Percentiles rank a stretch among this genome's conserved stretches.
Conservation (phyloP, 2,113 vertebrate species). For the Alligator mississippiensis region DNA sequence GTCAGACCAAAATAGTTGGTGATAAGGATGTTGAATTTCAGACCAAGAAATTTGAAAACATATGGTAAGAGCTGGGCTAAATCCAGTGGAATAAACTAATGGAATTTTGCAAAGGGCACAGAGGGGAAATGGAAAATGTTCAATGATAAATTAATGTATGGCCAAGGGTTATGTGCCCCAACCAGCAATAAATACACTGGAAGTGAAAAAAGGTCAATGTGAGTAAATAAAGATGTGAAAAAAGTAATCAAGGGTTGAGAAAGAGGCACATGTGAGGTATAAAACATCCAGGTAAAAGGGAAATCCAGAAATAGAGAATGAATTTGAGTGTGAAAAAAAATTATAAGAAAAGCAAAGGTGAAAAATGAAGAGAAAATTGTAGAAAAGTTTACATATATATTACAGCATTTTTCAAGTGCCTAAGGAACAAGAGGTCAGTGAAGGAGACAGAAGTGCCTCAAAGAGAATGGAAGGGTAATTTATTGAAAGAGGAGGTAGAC, state of each 20-base stretch:
- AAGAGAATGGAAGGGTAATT: conserved; percentile 52
- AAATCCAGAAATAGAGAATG: conserved; percentile 21
- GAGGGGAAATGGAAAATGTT: conserved; percentile 70
- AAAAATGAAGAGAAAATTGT: conserved; percentile 62
- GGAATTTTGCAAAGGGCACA: conserved; percentile 67
- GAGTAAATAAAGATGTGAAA: conserved; percentile 62
- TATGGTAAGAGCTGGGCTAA: conserved; percentile 64
- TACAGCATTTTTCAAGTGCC: conserved; percentile 60
- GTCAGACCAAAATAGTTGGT: conserved; percentile 60
- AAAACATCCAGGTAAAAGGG: conserved; percentile 26
- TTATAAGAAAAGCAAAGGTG: conserved; percentile 54
- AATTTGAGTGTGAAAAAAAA: conserved; percentile 59
- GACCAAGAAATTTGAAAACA: conserved; percentile 60
- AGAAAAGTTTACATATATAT: conserved; percentile 65
- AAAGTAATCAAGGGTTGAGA: conserved; percentile 57
- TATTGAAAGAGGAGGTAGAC: conserved; percentile 24
- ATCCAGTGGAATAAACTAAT: conserved; percentile 70
- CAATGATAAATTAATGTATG: conserved; percentile 67
- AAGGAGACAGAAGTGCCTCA: not conserved
- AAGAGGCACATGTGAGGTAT: conserved; percentile 30
- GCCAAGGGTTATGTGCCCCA: conserved; percentile 52
- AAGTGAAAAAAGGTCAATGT: conserved; percentile 55
- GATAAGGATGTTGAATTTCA: conserved; percentile 68
- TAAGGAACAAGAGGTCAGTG: conserved; percentile 41
- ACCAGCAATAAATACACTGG: conserved; percentile 43